Conservation (phyloP, 2,113 vertebrate species). For the Leucoraja erinaceus region DNA sequence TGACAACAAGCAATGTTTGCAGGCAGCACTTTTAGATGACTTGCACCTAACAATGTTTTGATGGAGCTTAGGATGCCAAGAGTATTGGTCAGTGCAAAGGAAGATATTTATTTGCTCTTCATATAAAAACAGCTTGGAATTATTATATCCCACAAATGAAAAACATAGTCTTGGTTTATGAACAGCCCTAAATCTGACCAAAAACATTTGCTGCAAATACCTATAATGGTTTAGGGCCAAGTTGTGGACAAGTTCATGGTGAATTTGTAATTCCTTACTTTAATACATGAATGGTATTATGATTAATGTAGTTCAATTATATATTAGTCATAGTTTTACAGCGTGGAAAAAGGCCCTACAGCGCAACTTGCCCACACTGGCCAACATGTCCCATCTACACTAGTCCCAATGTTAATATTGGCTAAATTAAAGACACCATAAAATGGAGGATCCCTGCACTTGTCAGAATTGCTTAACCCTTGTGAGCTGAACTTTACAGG, state of each 20-base stretch:
- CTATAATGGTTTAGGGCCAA: no score
- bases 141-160: neutral
- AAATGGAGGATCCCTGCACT: no score
- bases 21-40: neutral
- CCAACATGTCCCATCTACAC: no score
- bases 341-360: no score
- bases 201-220: no score
- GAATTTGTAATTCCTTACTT: neutral
- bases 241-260: neutral
- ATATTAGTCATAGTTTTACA: neutral
- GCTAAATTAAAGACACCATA: no score
- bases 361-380: no score
- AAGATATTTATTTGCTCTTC: neutral
- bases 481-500: no score
- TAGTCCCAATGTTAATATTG: no score
- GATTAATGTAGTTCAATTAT: neutral
- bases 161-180: neutral
- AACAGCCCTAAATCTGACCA: neutral
- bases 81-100: neutral
- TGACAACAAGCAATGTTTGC: neutral
- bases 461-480: no score
- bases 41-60: neutral
- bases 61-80: neutral
- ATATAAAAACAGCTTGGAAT: neutral
- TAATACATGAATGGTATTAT: neutral